phyloP scores from a whole-genome alignment of 2,113 vertebrate genomes.

The Dasyurus viverrinus region DNA sequence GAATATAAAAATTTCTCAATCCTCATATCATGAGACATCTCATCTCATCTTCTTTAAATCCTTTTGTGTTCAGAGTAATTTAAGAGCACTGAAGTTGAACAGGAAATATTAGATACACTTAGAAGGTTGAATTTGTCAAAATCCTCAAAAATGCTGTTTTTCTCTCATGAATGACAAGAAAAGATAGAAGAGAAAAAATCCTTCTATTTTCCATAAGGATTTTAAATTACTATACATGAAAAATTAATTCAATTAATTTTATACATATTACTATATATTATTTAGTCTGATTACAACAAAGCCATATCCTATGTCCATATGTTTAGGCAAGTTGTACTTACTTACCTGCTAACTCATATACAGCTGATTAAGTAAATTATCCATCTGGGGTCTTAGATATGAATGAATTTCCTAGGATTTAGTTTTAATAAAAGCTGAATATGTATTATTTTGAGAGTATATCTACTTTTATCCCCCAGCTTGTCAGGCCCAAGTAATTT shows the following conservation, averaged over 20 bases:
- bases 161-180: background rate
- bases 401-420: constrained; percentile 50
- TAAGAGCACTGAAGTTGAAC: background rate
- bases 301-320: constrained; percentile 16
- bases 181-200: constrained; percentile 7
- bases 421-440: constrained; percentile 48
- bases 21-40: background rate
- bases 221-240: constrained; percentile 38
- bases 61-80: background rate
- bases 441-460: background rate
- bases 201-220: background rate
- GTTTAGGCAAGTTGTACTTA: constrained; percentile 31
- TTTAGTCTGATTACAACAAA: background rate
- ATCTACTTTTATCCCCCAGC: background rate
- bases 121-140: background rate
- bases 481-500: constrained; percentile 66
- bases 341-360: background rate
- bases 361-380: constrained; percentile 62
- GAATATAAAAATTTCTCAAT: background rate
- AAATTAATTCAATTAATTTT: constrained; percentile 1
- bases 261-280: constrained; percentile 26
- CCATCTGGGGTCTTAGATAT: background rate
- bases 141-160: background rate
- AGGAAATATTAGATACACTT: background rate
- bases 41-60: background rate